Base-by-base conservation (phyloP, 2,113 vertebrate genomes). In the human (Homo sapiens) region DNA sequence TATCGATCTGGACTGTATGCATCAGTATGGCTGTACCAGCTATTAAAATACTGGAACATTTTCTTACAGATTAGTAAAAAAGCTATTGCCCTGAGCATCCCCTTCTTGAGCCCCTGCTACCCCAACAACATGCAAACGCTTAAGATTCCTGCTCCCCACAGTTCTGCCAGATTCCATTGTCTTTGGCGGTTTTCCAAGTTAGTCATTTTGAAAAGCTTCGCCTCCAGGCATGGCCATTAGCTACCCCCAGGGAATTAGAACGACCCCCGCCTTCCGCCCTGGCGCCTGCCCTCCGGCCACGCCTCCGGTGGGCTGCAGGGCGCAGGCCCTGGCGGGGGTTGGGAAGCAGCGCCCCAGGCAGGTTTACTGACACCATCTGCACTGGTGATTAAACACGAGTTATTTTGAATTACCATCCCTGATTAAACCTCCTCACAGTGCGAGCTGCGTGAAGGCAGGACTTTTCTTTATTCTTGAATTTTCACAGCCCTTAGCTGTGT, bases 271-370 rank as follows among this genome's bases (percentile, higher is more conserved):
- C 88, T 79, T 59, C 80, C 55, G 13, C 5, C 5, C 11, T 7
- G 32, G 45, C 1, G 3, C 4, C 3, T 0, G 10, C 5, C 8
- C 18, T 1, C 16, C 1, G 27, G 86, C 43, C 13, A 1, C 14
- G 25, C 57, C 35, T 20, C 30, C 4, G 17, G 40, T 1, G 10
- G 2, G 1, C 30, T 23, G 8, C 3, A 0, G 0, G 0, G 59
- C 7, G 2, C 0, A 5, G 12, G 8, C 16, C 5, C 2, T 5
- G 1, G 7, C 11, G 0, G 1, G 8, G 17, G 22, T 7, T 27
- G 20, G 23, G 22, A 27, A 78, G 48, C 0, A 0, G 7, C 1
- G 0, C 0, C 2, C 0, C 4, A 0, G 11, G 2, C 4, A 16
- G n/a, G 8, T 1, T 0, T 13, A 1, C 7, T 16, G 76, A 18